These are phyloP conservation scores for Elaeidobius kamerunicus DNA, from an alignment of 2,888 invertebrate species.

Conservation along the genomic window DNA sequence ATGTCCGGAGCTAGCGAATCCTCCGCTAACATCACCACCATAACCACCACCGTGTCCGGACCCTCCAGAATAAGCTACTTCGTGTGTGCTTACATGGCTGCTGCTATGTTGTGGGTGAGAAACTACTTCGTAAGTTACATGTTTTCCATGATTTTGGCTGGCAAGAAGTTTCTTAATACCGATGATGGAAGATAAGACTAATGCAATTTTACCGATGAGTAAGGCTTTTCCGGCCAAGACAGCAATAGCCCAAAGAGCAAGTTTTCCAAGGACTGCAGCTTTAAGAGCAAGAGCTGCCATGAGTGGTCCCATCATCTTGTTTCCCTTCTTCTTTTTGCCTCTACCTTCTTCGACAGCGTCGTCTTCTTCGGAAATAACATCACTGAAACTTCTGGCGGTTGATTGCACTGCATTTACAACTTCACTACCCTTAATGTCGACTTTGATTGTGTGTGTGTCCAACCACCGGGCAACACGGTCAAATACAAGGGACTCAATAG, in stretches of 20 bases:
- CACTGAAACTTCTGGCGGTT: constrained; percentile 76
- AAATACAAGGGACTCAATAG: constrained; percentile 62
- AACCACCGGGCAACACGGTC: constrained; percentile 73
- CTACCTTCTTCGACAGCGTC: constrained; percentile 70
- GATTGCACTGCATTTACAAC: constrained; percentile 76
- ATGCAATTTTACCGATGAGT: constrained; percentile 79
- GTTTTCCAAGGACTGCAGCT: constrained; percentile 73
- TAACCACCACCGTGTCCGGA: constrained; percentile 50
- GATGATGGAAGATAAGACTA: constrained; percentile 79
- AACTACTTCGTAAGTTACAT: constrained; percentile 85
- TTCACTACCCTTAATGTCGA: constrained; percentile 81
- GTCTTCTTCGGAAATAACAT: constrained; percentile 60
- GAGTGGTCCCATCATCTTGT: constrained; percentile 72
- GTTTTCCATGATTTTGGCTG: constrained; percentile 67
- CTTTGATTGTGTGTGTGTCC: constrained; percentile 76
- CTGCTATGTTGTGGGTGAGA: constrained; percentile 78
- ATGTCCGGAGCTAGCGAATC: constrained; percentile 56
- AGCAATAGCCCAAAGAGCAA: constrained; percentile 78
- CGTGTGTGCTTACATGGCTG: constrained; percentile 67
- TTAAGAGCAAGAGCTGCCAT: constrained; percentile 74
- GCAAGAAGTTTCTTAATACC: constrained; percentile 79
- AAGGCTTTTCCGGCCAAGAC: constrained; percentile 83
- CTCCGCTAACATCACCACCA: constrained; percentile 57
- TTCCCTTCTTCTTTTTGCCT: constrained; percentile 73
- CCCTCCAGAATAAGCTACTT: constrained; percentile 53